Conservation (phyloP, 2,888 invertebrate species). For the Scelioninae gen. 1 region DNA sequence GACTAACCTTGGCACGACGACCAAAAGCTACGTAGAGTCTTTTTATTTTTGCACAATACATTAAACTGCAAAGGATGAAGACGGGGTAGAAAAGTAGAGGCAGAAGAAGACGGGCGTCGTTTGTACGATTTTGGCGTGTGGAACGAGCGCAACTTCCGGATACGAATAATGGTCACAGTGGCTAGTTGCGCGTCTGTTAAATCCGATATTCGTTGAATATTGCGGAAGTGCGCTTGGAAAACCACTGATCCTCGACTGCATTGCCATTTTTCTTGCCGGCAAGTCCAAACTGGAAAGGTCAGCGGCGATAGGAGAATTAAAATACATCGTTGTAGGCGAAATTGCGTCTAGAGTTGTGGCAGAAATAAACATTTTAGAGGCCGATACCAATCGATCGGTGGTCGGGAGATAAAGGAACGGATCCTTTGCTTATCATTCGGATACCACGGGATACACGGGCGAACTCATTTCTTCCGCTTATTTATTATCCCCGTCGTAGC, state of each 20-base stretch:
- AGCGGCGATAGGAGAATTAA: conserved; percentile 7
- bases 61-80: conserved; percentile 57
- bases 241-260: neutral
- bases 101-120: conserved; percentile 14
- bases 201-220: conserved; percentile 48
- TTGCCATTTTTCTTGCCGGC: conserved; percentile 26
- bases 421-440: conserved; percentile 44
- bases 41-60: conserved; percentile 61
- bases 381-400: conserved; percentile 33
- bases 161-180: conserved; percentile 32
- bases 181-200: conserved; percentile 19
- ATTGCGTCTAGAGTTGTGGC: neutral
- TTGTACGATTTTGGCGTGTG: conserved; percentile 31
- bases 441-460: conserved; percentile 16
- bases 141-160: conserved; percentile 18
- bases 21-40: conserved; percentile 54
- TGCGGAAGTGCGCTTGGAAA: conserved; percentile 16
- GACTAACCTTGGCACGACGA: conserved; percentile 67
- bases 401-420: conserved; percentile 14
- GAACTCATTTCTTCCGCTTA: conserved; percentile 60
- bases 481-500: conserved; percentile 68
- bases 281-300: conserved; percentile 3
- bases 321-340: conserved; percentile 8
- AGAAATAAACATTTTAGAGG: conserved; percentile 32
- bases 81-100: conserved; percentile 13